phyloP scores from a whole-genome alignment of 2,888 invertebrate genomes.

The Acronicta aceris region DNA sequence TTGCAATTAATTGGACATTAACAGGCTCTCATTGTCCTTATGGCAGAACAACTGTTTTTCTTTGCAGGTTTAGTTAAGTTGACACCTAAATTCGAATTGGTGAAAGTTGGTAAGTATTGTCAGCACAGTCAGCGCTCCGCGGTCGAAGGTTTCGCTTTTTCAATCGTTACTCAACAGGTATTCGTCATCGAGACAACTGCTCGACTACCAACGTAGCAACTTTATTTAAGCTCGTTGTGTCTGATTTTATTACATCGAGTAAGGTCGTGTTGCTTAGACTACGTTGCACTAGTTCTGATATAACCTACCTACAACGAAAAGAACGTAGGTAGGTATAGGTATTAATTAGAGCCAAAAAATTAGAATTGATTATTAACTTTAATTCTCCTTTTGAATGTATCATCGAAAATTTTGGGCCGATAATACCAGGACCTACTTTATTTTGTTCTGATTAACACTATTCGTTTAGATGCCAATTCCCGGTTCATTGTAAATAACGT shows the following conservation, averaged over 20 bases:
- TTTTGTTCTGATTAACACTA: too few relatives aligned
- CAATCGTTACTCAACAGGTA: slow-evolving; percentile 85
- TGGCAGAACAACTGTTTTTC: slow-evolving; percentile 41
- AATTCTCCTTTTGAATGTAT: background rate
- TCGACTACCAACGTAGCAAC: slow-evolving; percentile 52
- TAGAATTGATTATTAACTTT: background rate
- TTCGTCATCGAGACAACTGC: slow-evolving; percentile 77
- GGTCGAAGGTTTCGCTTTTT: slow-evolving; percentile 86
- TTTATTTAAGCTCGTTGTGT: slow-evolving; percentile 56
- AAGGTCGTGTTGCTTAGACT: slow-evolving; percentile 50
- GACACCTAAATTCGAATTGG: slow-evolving; percentile 74
- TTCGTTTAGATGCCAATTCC: background rate
- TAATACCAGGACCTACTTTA: too few relatives aligned
- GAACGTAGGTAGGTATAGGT: slow-evolving; percentile 7
- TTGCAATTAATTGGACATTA: slow-evolving; percentile 14
- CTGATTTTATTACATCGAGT: slow-evolving; percentile 56
- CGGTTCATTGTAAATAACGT: too few relatives aligned
- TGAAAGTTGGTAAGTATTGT: slow-evolving; percentile 83
- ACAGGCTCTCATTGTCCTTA: slow-evolving; percentile 23
- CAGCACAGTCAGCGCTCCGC: slow-evolving; percentile 78
- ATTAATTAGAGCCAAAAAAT: too few relatives aligned
- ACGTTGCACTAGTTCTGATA: slow-evolving; percentile 40
- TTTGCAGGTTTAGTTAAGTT: slow-evolving; percentile 54
- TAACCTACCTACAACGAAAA: slow-evolving; percentile 26
- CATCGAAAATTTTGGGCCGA: too few relatives aligned